A percentile compares a stretch with the other conserved stretches of the same genome.
phyloP scores from a whole-genome alignment of 2,113 vertebrate genomes.

The Tangachromis dhanisi region DNA sequence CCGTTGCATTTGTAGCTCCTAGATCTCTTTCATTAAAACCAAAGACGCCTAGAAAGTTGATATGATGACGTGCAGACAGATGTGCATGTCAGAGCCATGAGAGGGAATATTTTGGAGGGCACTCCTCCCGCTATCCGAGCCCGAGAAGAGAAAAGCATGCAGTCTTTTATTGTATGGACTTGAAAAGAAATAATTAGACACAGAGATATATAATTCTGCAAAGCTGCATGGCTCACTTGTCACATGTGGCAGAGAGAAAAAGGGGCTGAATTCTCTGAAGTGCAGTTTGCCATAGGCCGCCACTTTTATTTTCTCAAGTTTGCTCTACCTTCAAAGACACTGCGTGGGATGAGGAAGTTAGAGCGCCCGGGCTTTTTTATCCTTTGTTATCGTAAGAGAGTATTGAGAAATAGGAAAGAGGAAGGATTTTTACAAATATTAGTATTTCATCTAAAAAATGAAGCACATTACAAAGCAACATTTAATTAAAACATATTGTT shows the following conservation, averaged over 20 bases:
- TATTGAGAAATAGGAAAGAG: neutral
- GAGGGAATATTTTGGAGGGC: slow-evolving; percentile 61
- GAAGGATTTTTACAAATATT: neutral
- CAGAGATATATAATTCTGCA: slow-evolving; percentile 65
- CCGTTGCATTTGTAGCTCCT: slow-evolving; percentile 21
- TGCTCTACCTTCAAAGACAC: slow-evolving; percentile 65
- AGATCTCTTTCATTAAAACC: slow-evolving; percentile 64
- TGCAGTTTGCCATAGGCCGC: slow-evolving; percentile 59
- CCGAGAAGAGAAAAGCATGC: slow-evolving; percentile 31
- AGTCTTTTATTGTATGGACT: slow-evolving; percentile 63
- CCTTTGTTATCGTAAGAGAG: slow-evolving; percentile 17
- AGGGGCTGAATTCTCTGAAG: slow-evolving; percentile 53
- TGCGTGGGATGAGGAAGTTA: slow-evolving; percentile 22
- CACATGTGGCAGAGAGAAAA: slow-evolving; percentile 56
- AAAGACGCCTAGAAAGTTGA: slow-evolving; percentile 51
- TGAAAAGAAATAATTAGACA: slow-evolving; percentile 77
- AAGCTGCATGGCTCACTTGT: slow-evolving; percentile 61
- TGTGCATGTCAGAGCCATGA: slow-evolving; percentile 64
- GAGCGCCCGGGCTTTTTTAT: neutral
- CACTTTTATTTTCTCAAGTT: slow-evolving; percentile 64
- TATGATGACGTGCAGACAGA: slow-evolving; percentile 66
- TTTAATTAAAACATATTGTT: neutral
- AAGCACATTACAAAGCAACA: neutral
- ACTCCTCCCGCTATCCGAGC: slow-evolving; percentile 55
- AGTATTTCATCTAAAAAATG: neutral